Conservation (phyloP, 2,888 invertebrate species). For the Xestia c-nigrum region DNA sequence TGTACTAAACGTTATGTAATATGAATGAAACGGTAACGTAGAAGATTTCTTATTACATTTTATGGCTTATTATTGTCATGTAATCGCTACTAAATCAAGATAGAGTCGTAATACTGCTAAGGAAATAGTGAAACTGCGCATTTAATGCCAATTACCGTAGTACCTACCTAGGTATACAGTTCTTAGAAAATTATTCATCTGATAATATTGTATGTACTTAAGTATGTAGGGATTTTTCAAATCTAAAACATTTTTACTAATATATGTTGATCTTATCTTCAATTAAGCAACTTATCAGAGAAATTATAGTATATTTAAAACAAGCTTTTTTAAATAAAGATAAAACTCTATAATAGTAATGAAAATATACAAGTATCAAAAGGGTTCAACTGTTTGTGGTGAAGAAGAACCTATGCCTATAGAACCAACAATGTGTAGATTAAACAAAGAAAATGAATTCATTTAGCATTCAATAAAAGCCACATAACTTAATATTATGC, state of each 20-base stretch:
- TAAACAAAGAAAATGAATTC: neutral
- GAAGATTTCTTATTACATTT: slow-evolving; percentile 7
- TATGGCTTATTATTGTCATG: slow-evolving; percentile 39
- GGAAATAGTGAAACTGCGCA: slow-evolving; percentile 1
- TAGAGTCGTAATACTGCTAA: slow-evolving; percentile 15
- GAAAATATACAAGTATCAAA: too few species aligned
- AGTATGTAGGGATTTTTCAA: too few species aligned
- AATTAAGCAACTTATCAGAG: too few species aligned
- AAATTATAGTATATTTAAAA: too few species aligned
- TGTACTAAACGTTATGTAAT: neutral
- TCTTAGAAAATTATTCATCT: neutral
- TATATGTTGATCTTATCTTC: too few species aligned
- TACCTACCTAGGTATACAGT: neutral
- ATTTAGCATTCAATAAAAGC: neutral
- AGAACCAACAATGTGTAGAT: neutral
- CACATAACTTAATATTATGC: neutral
- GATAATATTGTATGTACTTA: too few species aligned
- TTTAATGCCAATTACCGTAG: neutral
- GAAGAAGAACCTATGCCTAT: neutral
- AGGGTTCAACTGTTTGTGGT: neutral
- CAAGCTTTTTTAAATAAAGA: too few species aligned
- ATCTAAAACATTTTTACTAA: too few species aligned
- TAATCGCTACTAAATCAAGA: slow-evolving; percentile 37
- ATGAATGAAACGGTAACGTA: neutral
- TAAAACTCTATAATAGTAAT: too few species aligned